A percentile compares a stretch with the other conserved stretches of the same genome.
phyloP scores from a whole-genome alignment of 2,888 invertebrate species.

The Alcis repandata region DNA sequence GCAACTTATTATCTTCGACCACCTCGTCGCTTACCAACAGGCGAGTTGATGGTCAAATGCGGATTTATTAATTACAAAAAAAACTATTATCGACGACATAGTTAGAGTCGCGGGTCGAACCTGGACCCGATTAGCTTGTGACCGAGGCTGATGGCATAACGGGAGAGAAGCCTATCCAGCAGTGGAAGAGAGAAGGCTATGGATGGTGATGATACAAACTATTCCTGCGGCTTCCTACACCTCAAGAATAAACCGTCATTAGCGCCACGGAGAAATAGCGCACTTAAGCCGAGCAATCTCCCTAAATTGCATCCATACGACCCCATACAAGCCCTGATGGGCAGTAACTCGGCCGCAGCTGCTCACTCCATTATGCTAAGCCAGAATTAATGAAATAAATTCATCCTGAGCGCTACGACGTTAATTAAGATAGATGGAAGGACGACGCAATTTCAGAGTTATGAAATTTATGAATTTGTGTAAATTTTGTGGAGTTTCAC shows the following conservation, averaged over 20 bases:
- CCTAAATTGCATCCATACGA: conserved; percentile 28
- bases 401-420: conserved; percentile 19
- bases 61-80: too few species aligned
- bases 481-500: conserved; percentile 8
- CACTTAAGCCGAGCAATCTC: conserved; percentile 31
- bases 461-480: conserved; percentile 15
- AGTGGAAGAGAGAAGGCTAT: too few species aligned
- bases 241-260: background rate
- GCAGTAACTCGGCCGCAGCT: conserved; percentile 23
- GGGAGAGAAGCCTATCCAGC: too few species aligned
- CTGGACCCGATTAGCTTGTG: too few species aligned
- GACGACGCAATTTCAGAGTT: conserved; percentile 4
- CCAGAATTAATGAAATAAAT: conserved; percentile 35
- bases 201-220: too few species aligned
- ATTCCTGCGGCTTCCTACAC: background rate
- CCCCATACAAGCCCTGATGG: conserved; percentile 22
- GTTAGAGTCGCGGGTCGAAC: too few species aligned
- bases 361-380: conserved; percentile 28
- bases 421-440: conserved; percentile 34
- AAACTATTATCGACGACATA: too few species aligned
- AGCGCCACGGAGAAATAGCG: conserved; percentile 5
- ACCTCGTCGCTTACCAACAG: too few species aligned
- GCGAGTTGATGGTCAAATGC: too few species aligned
- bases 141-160: too few species aligned
- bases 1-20: too few species aligned